Evolutionary conservation across 1,140 invertebrate species (phyloP).

Genomic region (Thaumatotibia leucotreta): DNA sequence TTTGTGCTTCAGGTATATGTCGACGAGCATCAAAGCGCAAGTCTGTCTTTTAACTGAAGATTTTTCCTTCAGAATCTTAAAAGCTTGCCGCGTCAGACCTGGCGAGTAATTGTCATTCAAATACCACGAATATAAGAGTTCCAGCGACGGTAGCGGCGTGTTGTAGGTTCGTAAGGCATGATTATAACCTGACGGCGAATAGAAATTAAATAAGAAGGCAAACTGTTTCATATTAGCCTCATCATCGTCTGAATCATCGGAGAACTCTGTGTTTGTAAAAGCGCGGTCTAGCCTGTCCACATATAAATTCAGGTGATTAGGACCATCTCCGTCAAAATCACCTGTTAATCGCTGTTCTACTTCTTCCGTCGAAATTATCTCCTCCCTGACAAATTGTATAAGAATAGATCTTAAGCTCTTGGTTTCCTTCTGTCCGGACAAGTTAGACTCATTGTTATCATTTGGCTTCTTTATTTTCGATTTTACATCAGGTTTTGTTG

Average conservation of each 20-base stretch:
- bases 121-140: not conserved
- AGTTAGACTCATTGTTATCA: too few species aligned
- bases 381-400: too few species aligned
- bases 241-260: not conserved
- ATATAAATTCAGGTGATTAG: too few species aligned
- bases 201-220: not conserved
- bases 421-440: too few species aligned
- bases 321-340: too few species aligned
- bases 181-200: not conserved
- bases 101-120: not conserved
- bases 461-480: too few species aligned
- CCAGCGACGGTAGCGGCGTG: not conserved
- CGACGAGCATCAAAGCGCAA: not conserved
- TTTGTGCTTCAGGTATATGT: not conserved
- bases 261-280: not conserved
- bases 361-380: too few species aligned
- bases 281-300: too few species aligned
- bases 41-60: not conserved
- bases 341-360: too few species aligned
- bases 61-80: not conserved
- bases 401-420: too few species aligned
- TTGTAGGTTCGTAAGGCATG: not conserved
- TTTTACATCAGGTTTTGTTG: too few species aligned
- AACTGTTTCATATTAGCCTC: not conserved
- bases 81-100: not conserved